Conservation (phyloP, 2,888 invertebrate genomes). For the Morpho deidamia region DNA sequence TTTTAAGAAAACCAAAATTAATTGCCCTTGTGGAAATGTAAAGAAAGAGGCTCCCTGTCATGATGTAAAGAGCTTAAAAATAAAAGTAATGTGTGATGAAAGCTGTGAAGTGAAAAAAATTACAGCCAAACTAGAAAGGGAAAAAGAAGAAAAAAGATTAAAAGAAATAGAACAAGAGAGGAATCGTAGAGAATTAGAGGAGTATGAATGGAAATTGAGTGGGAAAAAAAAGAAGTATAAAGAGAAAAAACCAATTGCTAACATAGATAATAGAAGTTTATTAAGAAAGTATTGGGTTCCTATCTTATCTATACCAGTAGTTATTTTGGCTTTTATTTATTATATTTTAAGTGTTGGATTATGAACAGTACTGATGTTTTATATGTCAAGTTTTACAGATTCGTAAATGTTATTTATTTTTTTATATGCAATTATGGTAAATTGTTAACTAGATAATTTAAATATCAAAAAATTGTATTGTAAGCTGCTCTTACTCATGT, state of each 20-base stretch:
- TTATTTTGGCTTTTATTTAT: slow-evolving; percentile 40
- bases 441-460: too few species aligned
- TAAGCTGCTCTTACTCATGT: too few species aligned
- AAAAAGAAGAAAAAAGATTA: slow-evolving; percentile 76
- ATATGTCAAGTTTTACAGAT: neutral
- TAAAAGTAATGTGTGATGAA: slow-evolving; percentile 80
- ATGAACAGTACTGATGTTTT: too few species aligned
- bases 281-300: slow-evolving; percentile 66
- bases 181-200: slow-evolving; percentile 85
- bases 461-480: too few species aligned
- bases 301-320: slow-evolving; percentile 44
- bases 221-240: slow-evolving; percentile 80
- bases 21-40: slow-evolving; percentile 87
- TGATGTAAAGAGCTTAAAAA: slow-evolving; percentile 61
- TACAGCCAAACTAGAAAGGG: slow-evolving; percentile 71
- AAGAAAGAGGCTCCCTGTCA: slow-evolving; percentile 86
- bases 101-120: slow-evolving; percentile 79
- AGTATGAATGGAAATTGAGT: slow-evolving; percentile 86
- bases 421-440: neutral
- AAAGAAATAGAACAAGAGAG: slow-evolving; percentile 80
- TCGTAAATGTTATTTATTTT: slow-evolving; percentile 9
- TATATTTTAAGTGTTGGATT: slow-evolving; percentile 18
- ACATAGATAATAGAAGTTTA: slow-evolving; percentile 59
- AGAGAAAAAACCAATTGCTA: slow-evolving; percentile 61
- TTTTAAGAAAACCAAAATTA: slow-evolving; percentile 87